Percentiles rank a stretch among this genome's conserved stretches.
phyloP scores from a whole-genome alignment of 2,888 invertebrate species.

The Mythimna pallens region DNA sequence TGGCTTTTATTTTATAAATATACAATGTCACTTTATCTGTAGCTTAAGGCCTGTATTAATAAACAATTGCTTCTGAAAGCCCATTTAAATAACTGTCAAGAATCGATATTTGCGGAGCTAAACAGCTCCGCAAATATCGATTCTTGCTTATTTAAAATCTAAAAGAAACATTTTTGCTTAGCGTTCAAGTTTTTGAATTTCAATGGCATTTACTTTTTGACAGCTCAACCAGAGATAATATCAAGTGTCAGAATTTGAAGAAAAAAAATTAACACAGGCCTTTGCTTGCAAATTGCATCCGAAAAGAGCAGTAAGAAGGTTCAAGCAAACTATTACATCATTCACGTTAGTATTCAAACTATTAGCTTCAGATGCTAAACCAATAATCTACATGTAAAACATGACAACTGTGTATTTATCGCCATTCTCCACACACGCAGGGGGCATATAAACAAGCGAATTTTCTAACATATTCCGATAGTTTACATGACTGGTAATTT shows the following conservation, averaged over 20 bases:
- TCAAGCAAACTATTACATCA: slow-evolving; percentile 32
- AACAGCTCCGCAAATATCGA: no score
- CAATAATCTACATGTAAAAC: slow-evolving; percentile 54
- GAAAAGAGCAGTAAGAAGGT: slow-evolving; percentile 30
- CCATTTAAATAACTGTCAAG: not conserved
- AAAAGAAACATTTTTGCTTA: no score
- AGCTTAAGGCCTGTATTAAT: not conserved
- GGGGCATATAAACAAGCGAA: slow-evolving; percentile 34
- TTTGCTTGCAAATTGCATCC: slow-evolving; percentile 10
- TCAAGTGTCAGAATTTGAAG: not conserved
- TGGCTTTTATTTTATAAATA: not conserved
- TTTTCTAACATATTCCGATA: slow-evolving; percentile 44
- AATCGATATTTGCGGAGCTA: not conserved
- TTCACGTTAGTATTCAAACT: slow-evolving; percentile 43
- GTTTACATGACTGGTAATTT: slow-evolving; percentile 29
- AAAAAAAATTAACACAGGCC: not conserved
- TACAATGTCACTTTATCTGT: not conserved
- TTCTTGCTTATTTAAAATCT: no score
- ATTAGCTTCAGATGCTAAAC: slow-evolving; percentile 45
- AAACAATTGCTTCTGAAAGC: not conserved
- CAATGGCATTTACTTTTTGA: not conserved
- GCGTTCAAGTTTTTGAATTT: no score
- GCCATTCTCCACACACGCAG: slow-evolving; percentile 39
- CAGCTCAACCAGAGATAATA: not conserved
- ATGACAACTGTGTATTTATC: slow-evolving; percentile 54